Evolutionary conservation across 2,797 vertebrate genomes (phyloP).

Genomic region (Sus cebifrons): DNA sequence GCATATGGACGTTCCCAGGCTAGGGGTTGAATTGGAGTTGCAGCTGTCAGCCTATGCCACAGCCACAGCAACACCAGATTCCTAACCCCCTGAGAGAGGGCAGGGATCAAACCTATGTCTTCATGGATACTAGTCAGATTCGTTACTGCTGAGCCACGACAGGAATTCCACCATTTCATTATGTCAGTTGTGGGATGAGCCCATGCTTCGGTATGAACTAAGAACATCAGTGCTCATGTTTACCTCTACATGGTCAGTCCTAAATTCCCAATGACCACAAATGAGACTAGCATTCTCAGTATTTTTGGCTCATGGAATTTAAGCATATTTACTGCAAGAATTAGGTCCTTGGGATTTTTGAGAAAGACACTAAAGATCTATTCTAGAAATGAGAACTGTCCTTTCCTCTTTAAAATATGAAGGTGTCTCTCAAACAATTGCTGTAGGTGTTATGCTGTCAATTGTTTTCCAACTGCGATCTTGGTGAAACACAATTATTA

Average conservation of each 20-base stretch:
- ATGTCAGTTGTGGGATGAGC: not conserved
- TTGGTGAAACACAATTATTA: not conserved
- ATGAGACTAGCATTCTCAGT: not conserved
- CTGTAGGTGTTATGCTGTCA: not conserved
- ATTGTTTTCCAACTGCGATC: conserved; percentile 64
- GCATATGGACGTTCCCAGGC: too few relatives aligned
- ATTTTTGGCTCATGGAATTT: not conserved
- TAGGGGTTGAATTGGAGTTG: too few relatives aligned
- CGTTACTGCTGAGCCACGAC: too few relatives aligned
- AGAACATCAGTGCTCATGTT: not conserved
- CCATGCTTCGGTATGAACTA: not conserved
- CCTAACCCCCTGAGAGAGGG: too few relatives aligned
- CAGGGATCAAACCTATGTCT: too few relatives aligned
- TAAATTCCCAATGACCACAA: not conserved
- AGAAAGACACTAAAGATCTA: conserved; percentile 70
- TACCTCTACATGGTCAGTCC: not conserved
- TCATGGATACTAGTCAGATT: too few relatives aligned
- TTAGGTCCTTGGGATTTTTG: conserved; percentile 56
- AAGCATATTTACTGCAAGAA: not conserved
- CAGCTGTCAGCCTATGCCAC: too few relatives aligned
- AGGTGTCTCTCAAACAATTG: conserved; percentile 25
- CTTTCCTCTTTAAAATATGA: conserved; percentile 31
- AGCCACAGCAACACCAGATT: too few relatives aligned
- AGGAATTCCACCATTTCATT: not conserved
- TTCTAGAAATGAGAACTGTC: conserved; percentile 12